Evolutionary conservation across 2,797 vertebrate genomes (phyloP).

Genomic region (Amblyopsis hoosieri): DNA sequence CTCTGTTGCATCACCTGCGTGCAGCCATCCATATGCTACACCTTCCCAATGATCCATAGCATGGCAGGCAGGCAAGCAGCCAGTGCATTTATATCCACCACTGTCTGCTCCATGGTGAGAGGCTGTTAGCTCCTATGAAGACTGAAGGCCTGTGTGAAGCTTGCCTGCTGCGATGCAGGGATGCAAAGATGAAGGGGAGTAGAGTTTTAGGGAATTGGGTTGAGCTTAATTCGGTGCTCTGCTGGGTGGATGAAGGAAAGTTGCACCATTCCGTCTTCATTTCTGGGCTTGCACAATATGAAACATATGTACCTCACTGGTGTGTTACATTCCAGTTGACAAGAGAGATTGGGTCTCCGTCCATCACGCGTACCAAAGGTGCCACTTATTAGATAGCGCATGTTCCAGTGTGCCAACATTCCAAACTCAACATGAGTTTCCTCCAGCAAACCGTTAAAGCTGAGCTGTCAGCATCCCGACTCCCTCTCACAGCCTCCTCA

Average conservation of each 20-base stretch:
- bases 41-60: constrained; percentile 36
- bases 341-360: constrained; percentile 47
- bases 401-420: constrained; percentile 62
- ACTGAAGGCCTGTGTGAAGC: background rate
- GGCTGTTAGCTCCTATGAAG: background rate
- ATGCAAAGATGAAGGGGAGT: constrained; percentile 10
- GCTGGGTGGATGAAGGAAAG: background rate
- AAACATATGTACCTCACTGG: constrained; percentile 19
- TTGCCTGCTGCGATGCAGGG: background rate
- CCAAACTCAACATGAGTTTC: constrained; percentile 67
- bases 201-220: constrained; percentile 6
- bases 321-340: constrained; percentile 37
- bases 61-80: constrained; percentile 18
- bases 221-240: constrained; percentile 3
- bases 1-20: constrained; percentile 63
- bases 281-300: constrained; percentile 25
- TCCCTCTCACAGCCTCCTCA: constrained; percentile 58
- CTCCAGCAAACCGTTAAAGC: constrained; percentile 63
- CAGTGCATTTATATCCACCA: constrained; percentile 1
- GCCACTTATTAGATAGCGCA: constrained; percentile 56
- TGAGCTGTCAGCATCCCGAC: constrained; percentile 65
- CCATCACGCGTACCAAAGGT: constrained; percentile 57
- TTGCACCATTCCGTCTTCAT: background rate
- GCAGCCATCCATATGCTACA: constrained; percentile 17
- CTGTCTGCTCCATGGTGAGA: background rate